Conservation (phyloP, 2,113 vertebrate genomes). For the Mus spicilegus region DNA sequence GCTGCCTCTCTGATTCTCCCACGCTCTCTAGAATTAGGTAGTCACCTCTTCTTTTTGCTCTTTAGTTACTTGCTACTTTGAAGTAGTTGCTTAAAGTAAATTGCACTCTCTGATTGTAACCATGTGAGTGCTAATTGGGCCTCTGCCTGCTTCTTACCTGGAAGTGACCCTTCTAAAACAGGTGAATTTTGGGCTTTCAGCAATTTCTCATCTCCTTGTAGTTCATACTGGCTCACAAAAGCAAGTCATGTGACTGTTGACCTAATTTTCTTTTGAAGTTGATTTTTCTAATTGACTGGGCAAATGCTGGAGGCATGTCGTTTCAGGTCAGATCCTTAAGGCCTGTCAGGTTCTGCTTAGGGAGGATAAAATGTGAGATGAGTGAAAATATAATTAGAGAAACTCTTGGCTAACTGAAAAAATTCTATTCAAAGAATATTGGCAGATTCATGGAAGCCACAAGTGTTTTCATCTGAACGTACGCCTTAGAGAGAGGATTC, state of each 20-base stretch:
- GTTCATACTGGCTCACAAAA: conserved; percentile 18
- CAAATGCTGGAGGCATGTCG: background rate
- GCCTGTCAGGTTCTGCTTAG: background rate
- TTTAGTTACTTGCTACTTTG: background rate
- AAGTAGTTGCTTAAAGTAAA: background rate
- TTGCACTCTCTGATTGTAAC: background rate
- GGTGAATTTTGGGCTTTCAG: background rate
- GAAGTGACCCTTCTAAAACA: background rate
- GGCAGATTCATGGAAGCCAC: background rate
- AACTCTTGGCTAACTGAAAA: background rate
- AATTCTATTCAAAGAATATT: background rate
- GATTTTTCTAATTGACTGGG: conserved; percentile 21
- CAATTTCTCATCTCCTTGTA: background rate
- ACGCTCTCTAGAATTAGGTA: background rate
- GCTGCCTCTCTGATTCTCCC: background rate
- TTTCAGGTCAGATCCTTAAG: background rate
- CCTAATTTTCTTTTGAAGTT: conserved; percentile 46
- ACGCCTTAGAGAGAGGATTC: background rate
- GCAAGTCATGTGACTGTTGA: background rate
- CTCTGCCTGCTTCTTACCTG: background rate
- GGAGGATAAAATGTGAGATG: background rate
- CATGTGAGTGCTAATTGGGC: background rate
- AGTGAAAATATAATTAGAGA: background rate
- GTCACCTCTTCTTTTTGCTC: background rate
- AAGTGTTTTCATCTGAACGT: background rate